These are phyloP conservation scores for Brienomyrus brachyistius DNA, from an alignment of 2,113 vertebrate genomes.

Conservation along the genomic window DNA sequence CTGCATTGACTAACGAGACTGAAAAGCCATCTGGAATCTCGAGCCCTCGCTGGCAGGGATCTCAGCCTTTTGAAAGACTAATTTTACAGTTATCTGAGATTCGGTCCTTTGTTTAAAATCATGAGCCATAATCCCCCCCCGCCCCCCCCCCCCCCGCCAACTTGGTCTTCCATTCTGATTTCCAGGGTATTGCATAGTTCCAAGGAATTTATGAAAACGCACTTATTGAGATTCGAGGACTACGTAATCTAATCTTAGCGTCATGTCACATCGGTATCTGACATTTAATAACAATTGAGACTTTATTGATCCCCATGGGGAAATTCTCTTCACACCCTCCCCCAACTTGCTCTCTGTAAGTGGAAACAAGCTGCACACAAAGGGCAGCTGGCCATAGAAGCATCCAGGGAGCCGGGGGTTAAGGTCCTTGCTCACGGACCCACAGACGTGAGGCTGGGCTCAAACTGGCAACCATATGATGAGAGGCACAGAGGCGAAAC, in stretches of 20 bases:
- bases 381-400: too few relatives aligned
- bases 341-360: too few relatives aligned
- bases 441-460: too few relatives aligned
- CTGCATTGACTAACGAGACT: not conserved
- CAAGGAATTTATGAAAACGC: not conserved
- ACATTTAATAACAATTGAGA: not conserved
- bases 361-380: too few relatives aligned
- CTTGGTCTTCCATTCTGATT: not conserved
- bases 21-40: slow-evolving; percentile 7
- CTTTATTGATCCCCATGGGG: too few relatives aligned
- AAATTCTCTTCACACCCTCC: too few relatives aligned
- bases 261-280: not conserved
- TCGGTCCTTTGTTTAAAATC: not conserved
- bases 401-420: too few relatives aligned
- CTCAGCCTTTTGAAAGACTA: not conserved
- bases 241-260: not conserved
- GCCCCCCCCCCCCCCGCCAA: too few relatives aligned
- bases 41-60: not conserved
- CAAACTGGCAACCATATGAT: too few relatives aligned
- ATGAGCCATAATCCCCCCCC: not conserved
- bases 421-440: too few relatives aligned
- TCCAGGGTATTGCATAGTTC: not conserved
- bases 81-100: slow-evolving; percentile 1
- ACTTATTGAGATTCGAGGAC: not conserved
- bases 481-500: too few relatives aligned